Evolutionary conservation across 2,888 invertebrate genomes (phyloP).

Genomic region (Tipula lateralis): DNA sequence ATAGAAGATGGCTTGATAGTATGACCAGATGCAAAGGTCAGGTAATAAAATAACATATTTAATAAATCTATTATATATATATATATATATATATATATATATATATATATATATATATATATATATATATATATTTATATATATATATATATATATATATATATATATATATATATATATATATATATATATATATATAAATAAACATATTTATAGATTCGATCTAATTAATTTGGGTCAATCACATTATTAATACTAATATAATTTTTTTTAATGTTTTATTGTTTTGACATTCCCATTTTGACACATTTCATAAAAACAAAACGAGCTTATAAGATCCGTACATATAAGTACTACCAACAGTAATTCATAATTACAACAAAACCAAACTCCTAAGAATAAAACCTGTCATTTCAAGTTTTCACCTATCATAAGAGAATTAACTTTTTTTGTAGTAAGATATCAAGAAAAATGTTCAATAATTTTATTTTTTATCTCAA

Average conservation of each 20-base stretch:
- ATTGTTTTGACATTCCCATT: conserved; percentile 13
- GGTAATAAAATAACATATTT: background rate
- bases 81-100: too few relatives aligned
- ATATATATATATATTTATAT: too few relatives aligned
- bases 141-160: too few relatives aligned
- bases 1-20: background rate
- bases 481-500: background rate
- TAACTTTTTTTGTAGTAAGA: background rate
- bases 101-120: too few relatives aligned
- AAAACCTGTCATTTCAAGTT: conserved; percentile 24
- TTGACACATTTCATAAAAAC: background rate
- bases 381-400: background rate
- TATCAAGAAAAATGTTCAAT: conserved; percentile 15
- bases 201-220: background rate
- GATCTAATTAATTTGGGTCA: conserved; percentile 14
- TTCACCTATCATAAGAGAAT: conserved; percentile 5
- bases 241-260: background rate
- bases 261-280: background rate
- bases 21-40: background rate
- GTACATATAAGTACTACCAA: background rate
- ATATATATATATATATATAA: too few relatives aligned
- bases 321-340: background rate
- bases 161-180: too few relatives aligned
- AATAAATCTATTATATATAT: background rate
- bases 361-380: background rate